Conservation (phyloP, 2,113 vertebrate genomes). For the Plestiodon gilberti region DNA sequence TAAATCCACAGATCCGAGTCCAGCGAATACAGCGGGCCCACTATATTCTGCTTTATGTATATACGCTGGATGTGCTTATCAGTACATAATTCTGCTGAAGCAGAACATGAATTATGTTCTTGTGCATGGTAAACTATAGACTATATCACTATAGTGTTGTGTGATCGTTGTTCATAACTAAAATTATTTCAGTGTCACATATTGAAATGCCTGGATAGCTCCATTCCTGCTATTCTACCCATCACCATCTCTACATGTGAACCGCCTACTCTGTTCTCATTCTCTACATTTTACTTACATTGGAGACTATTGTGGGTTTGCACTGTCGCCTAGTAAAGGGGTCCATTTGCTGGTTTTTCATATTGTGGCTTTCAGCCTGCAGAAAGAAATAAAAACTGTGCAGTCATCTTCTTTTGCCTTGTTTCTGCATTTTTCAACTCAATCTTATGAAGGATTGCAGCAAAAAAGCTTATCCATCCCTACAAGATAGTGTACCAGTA, state of each 20-base stretch:
- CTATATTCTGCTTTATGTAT: not conserved
- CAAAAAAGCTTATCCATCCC: not conserved
- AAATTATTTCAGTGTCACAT: not conserved
- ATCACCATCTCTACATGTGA: conserved; percentile 53
- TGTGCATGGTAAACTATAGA: not conserved
- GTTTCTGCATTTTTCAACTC: not conserved
- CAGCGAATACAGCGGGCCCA: too few species aligned
- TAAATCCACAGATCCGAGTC: too few species aligned
- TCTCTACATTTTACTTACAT: conserved; percentile 79
- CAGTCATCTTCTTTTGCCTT: not conserved
- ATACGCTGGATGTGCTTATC: not conserved
- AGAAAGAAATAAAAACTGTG: conserved; percentile 32
- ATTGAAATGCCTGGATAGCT: not conserved
- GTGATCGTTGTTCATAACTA: not conserved
- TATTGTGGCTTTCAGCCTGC: conserved; percentile 95
- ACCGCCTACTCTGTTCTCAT: conserved; percentile 16
- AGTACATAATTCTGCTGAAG: not conserved
- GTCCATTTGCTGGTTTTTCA: conserved; percentile 98
- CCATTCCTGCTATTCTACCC: conserved; percentile 41
- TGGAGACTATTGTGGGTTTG: conserved; percentile 99
- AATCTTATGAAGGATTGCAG: not conserved
- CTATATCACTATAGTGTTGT: not conserved
- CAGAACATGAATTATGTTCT: not conserved
- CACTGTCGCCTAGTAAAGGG: conserved; percentile 97
- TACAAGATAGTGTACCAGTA: not conserved